Base-by-base conservation (phyloP, 2,797 vertebrate species). In the Danio jaintianensis region DNA sequence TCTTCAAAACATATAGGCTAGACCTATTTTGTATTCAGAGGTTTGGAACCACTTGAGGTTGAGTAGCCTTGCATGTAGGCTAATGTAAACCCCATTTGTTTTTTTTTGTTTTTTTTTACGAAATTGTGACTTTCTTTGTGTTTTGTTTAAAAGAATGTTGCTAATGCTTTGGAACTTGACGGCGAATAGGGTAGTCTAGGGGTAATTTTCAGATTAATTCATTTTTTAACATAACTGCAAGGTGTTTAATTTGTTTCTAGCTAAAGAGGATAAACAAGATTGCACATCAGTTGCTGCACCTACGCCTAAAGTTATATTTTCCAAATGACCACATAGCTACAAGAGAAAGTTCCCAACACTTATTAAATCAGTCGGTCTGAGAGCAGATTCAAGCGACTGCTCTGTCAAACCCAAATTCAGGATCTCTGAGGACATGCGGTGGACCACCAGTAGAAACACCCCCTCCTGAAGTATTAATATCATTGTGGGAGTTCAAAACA, bases 401-500 rank as follows among this genome's bases (percentile, higher is more conserved):
- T 64, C n/a, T 70, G 63, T 38, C 18, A 53, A 61, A 74, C 50
- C 83, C 77, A 63, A 72, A 81, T 81, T 87, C 75, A 86, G 87
- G 89, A 89, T 80, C 83, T 86, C 84, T 90, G 42, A 40, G 75
- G 86, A 86, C 85, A 86, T 89, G 86, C 50, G 87, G 88, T 86
- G 83, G 83, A 73, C 85, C 79, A 53, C 78, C 38, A 70, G 80
- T 89, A 90, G 88, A 92, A 91, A 88, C 89, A 87, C 91, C 90
- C 90, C 82, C 78, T 56, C 86, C 91, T 88, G 43, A 85, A 90
- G 69, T 77, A 75, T 86, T 90, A 85, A 89, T 89, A 89, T 90
- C 89, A 86, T 84, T 86, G 88, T 89, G 89, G 89, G 88, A 89
- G 89, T 90, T 87, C 16, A 86, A 87, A 85, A 83, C 81, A 85